A percentile compares a stretch with the other conserved stretches of the same genome.
phyloP scores from a whole-genome alignment of 2,797 vertebrate genomes.

The Pipistrellus kuhlii region DNA sequence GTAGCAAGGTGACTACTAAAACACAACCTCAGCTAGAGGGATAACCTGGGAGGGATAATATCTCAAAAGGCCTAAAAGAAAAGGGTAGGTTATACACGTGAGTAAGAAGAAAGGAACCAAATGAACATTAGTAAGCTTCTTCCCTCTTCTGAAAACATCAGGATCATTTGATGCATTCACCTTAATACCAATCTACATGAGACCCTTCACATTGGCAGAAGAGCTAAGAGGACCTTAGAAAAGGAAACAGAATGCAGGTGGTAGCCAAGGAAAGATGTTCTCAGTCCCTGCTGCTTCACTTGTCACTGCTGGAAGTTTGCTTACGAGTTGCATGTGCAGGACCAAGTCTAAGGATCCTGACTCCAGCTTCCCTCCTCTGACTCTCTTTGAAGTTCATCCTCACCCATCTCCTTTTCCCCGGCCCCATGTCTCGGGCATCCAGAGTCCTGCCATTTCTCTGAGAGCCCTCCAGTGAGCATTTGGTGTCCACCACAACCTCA shows the following conservation, averaged over 20 bases:
- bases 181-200: not conserved
- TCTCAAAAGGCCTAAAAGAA: not conserved
- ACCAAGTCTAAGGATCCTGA: not conserved
- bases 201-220: slow-evolving; percentile 18
- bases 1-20: not conserved
- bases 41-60: slow-evolving; percentile 1
- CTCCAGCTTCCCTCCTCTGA: not conserved
- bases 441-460: not conserved
- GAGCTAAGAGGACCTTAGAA: not conserved
- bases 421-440: not conserved
- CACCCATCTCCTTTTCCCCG: not conserved
- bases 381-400: not conserved
- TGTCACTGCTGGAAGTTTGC: not conserved
- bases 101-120: not conserved
- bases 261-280: not conserved
- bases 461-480: not conserved
- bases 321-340: not conserved
- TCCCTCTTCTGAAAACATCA: not conserved
- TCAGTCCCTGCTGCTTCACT: not conserved
- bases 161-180: not conserved
- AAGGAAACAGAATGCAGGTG: not conserved
- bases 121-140: not conserved
- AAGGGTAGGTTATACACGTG: not conserved
- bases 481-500: not conserved
- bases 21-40: not conserved